Base-by-base conservation (phyloP, 2,113 vertebrate genomes). In the Prochilodus magdalenae region DNA sequence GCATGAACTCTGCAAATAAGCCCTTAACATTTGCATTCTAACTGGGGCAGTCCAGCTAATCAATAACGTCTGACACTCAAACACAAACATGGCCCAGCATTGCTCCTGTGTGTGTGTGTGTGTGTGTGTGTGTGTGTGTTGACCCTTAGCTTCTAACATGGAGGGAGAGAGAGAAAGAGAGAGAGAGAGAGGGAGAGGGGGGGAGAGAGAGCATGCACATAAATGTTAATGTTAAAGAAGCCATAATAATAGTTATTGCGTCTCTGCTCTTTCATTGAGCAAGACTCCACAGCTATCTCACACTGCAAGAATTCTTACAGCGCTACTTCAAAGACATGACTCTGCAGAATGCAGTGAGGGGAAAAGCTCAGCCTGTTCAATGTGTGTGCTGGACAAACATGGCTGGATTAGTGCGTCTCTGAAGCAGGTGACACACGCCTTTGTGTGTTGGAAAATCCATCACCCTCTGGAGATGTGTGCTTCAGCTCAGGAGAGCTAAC, bases 241-340 rank as follows among this genome's bases (percentile, higher is more conserved):
- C 69, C 59, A 40, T 83, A 83, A 83, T 83, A 66, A 83, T 67
- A 83, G 75, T 74, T 74, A 69, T 83, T 73, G 75, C 75, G 36
- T 44, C 57, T 16, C 13, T 73, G 67, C 60, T 83, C 76, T 79
- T 83, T 83, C 76, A 83, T 79, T 83, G 75, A 83, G 33, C 14
- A 69, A 24, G 69, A 73, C 40, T 12, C n/a, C 47, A 47, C 24
- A 29, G 40, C 62, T 66, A 83, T 79, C 72, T 83, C 82, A 83
- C 76, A 73, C 70, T 57, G 62, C 33, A 79, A 79, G 76, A 79
- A 79, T 83, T 78, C 63, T 78, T 18, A 62, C 27, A 73, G 55
- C 12, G 22, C 77, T 73, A 80, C 82, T 59, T 83, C 70, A 83
- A 83, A 83, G 82, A 57, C 44, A 15, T 73, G 70, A 73, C 22